phyloP scores from a whole-genome alignment of 1,140 invertebrate genomes.

The Drosophila sucinea region DNA sequence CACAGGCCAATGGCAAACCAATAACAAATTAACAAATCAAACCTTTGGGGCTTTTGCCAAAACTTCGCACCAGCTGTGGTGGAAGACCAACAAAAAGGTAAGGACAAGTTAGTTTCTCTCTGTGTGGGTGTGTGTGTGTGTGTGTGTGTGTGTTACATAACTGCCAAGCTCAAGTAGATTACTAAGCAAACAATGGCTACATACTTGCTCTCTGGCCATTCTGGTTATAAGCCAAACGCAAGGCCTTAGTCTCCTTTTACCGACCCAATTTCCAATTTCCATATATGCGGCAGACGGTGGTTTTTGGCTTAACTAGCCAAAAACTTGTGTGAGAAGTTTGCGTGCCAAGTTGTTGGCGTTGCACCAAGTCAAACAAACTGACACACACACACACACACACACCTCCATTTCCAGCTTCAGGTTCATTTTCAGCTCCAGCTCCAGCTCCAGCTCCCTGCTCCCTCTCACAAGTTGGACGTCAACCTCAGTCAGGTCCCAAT shows the following conservation, averaged over 20 bases:
- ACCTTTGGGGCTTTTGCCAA: constrained; percentile 55
- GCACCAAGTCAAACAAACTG: constrained; percentile 71
- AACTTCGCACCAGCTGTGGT: constrained; percentile 70
- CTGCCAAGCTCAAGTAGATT: constrained; percentile 58
- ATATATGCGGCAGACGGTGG: constrained; percentile 63
- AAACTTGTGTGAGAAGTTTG: constrained; percentile 72
- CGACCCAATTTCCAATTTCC: constrained; percentile 68
- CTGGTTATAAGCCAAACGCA: constrained; percentile 48
- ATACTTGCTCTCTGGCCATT: constrained; percentile 47
- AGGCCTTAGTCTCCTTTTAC: constrained; percentile 31
- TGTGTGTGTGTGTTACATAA: constrained; percentile 33
- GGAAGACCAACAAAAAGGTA: constrained; percentile 64
- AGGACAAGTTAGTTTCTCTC: constrained; percentile 16
- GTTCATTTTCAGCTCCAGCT: constrained; percentile 34
- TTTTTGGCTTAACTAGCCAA: constrained; percentile 78
- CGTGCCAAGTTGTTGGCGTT: constrained; percentile 70
- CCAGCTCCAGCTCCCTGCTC: constrained; percentile 10
- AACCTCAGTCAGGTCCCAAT: constrained; percentile 33
- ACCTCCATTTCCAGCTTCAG: constrained; percentile 27
- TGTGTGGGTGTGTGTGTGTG: constrained; percentile 6
- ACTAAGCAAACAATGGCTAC: constrained; percentile 61
- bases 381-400: constrained; percentile 26
- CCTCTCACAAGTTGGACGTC: neutral
- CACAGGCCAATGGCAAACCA: constrained; percentile 43
- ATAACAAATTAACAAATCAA: constrained; percentile 75